Evolutionary conservation across 2,113 vertebrate genomes (phyloP), one percentile per base, ranked within the genome.

Genomic region (Melanerpes formicivorus): DNA sequence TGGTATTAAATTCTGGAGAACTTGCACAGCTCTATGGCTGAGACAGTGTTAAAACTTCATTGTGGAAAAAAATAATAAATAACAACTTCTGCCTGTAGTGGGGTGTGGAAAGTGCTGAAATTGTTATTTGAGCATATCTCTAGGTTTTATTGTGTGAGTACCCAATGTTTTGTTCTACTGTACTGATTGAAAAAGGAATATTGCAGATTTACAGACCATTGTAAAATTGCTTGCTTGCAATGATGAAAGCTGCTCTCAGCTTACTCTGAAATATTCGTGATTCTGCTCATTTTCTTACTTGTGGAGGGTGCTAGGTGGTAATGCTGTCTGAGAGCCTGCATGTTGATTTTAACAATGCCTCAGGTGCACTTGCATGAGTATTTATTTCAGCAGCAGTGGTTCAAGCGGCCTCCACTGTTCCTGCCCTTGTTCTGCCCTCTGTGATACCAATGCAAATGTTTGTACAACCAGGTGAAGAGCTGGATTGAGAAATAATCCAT

Each of bases 131-230:
- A 85, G 81, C 80, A 46, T 84, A 70, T 88, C 60, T 76, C 37
- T 82, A 80, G 85, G 32, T 94, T 96, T 90, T 94, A 83, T 93
- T 93, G 95, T 90, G 82, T 77, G 84, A 95, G 81, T 92, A 85
- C 46, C 50, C 70, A 86, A 32, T 78, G 66, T 92, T 76, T 50
- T 93, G 84, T 86, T 95, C 73, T 95, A 81, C 87, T 86, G 54
- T 90, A 80, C 80, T 93, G 86, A 93, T 81, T 93, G 72, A 80
- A 91, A 96, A 95, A 91, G 63, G 88, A 96, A 75, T 63, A 87
- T 70, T 90, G 78, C 62, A 91, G 87, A 93, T 94, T 94, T 90
- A 77, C 86, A 87, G 63, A 82, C 50, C 85, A 81, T 79, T 95
- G 81, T 96, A 87, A 95, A 96, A 96, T 92, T 84, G 83, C 84